These are phyloP conservation scores for Polyommatus icarus DNA, from an alignment of 2,888 invertebrate genomes.

Conservation along the genomic window DNA sequence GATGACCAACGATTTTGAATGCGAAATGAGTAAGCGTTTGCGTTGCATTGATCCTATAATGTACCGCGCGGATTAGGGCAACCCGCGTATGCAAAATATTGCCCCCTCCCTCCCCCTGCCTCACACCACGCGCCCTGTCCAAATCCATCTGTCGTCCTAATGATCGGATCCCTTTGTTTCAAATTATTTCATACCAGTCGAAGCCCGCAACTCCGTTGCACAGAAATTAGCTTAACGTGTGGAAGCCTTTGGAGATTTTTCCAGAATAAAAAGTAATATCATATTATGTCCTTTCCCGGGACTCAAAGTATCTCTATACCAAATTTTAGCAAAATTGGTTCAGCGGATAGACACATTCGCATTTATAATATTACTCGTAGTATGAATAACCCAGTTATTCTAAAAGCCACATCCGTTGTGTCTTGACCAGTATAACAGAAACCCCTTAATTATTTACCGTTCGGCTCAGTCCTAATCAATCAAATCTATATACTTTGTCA, in stretches of 20 bases:
- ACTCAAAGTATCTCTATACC: too few species aligned
- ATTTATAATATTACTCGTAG: too few species aligned
- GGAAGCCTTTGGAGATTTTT: not conserved
- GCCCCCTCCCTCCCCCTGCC: not conserved
- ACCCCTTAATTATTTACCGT: not conserved
- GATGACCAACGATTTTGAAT: not conserved
- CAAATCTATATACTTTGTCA: not conserved
- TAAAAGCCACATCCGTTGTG: too few species aligned
- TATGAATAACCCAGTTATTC: too few species aligned
- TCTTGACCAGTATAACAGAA: not conserved
- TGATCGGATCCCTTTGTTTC: not conserved
- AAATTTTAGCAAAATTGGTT: too few species aligned
- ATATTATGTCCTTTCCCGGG: not conserved
- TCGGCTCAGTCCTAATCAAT: not conserved
- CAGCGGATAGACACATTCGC: too few species aligned
- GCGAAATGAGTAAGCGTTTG: slow-evolving; percentile 17
- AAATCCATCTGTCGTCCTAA: not conserved
- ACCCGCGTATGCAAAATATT: not conserved
- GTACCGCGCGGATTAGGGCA: not conserved
- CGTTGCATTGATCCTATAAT: slow-evolving; percentile 24
- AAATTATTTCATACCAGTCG: not conserved
- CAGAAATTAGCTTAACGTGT: not conserved
- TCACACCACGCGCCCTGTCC: not conserved
- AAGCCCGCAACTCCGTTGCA: not conserved
- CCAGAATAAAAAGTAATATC: not conserved